Conservation (phyloP, 2,797 vertebrate species). For the Phoeniculus purpureus region DNA sequence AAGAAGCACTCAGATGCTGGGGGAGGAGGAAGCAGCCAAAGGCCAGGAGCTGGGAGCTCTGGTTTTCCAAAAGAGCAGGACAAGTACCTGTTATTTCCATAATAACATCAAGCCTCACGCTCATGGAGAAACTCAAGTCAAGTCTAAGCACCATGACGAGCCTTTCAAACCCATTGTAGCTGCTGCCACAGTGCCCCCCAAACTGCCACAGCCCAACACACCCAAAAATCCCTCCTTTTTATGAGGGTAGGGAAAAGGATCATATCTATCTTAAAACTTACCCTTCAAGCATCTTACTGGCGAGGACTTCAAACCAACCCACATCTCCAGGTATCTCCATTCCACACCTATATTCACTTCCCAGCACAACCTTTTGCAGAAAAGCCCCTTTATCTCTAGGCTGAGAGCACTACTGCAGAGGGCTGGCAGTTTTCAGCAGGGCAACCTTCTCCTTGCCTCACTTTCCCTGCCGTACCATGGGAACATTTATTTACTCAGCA, state of each 20-base stretch:
- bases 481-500: not conserved
- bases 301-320: not conserved
- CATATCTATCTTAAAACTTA: not conserved
- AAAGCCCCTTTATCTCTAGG: not conserved
- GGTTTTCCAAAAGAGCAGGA: not conserved
- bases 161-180: not conserved
- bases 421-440: not conserved
- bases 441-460: not conserved
- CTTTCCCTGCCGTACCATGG: not conserved
- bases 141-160: accelerated
- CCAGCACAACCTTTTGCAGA: not conserved
- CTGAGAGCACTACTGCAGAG: not conserved
- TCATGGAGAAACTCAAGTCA: not conserved
- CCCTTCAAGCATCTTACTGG: not conserved
- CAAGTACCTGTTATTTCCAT: not conserved
- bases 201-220: not conserved
- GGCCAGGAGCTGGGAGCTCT: not conserved
- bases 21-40: not conserved
- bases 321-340: not conserved
- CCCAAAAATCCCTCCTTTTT: not conserved
- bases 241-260: not conserved
- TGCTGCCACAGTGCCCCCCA: not conserved
- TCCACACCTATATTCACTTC: not conserved
- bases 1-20: not conserved
- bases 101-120: not conserved